Evolutionary conservation across 1,140 invertebrate species (phyloP).

Genomic region (Bombus sylvicola): DNA sequence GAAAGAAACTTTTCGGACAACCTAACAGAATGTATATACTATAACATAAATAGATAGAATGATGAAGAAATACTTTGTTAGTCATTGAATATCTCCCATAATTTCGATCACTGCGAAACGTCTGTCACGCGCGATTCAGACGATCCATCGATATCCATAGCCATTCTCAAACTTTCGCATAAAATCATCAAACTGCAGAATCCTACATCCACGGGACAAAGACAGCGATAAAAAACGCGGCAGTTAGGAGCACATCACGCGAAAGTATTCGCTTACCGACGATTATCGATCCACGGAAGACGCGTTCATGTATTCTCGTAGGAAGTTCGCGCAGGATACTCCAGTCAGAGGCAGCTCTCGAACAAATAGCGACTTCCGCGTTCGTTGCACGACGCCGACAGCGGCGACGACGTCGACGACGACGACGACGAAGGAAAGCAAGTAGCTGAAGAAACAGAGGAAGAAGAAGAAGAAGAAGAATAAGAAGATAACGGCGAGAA

Average conservation of each 20-base stretch:
- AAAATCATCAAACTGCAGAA: too few relatives aligned
- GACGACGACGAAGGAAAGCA: background rate
- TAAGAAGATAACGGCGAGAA: slow-evolving; percentile 3
- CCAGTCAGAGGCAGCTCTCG: background rate
- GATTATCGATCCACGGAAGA: slow-evolving; percentile 15
- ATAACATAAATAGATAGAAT: too few relatives aligned
- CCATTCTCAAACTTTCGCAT: too few relatives aligned
- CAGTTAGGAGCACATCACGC: too few relatives aligned
- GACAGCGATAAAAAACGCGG: too few relatives aligned
- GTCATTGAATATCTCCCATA: too few relatives aligned
- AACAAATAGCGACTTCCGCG: slow-evolving; percentile 26
- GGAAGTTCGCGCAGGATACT: slow-evolving; percentile 40
- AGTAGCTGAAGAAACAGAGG: background rate
- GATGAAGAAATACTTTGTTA: too few relatives aligned
- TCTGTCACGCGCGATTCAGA: too few relatives aligned
- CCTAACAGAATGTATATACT: fast-evolving
- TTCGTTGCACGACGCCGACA: background rate
- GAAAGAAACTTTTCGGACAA: too few relatives aligned
- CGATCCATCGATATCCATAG: too few relatives aligned
- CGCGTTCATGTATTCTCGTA: slow-evolving; percentile 22
- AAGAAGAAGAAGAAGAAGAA: background rate
- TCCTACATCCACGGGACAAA: too few relatives aligned
- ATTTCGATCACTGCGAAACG: too few relatives aligned
- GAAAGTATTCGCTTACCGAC: slow-evolving; percentile 13
- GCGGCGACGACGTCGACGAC: background rate